Base-by-base conservation (phyloP, 2,113 vertebrate genomes). In the Protobothrops flavoviridis region DNA sequence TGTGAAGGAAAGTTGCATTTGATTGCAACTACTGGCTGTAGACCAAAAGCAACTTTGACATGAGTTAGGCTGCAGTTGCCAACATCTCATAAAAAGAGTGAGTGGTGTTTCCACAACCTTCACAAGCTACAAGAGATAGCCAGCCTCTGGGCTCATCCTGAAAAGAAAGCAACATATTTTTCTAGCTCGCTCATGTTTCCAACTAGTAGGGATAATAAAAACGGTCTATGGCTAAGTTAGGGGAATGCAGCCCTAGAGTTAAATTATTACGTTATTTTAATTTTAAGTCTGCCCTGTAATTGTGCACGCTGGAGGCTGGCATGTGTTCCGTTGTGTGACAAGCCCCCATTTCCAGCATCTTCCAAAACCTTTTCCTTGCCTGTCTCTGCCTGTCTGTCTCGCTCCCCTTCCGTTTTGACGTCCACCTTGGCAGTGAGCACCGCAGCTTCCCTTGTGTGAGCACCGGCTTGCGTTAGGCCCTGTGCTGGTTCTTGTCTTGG, bases 261-360 rank as follows among this genome's bases (percentile, higher is more conserved):
- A 11, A 39, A 50, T 87, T 85, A 0, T 94, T 93, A 88, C 1
- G 17, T 81, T 87, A 2, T 61, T 90, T 90, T 48, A 52, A 61
- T 94, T 95, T 95, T 21, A 56, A 24, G 95, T 96, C 96, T 87
- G 59, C 24, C 92, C 86, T 48, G 93, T 89, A 21, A 81, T 59
- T 26, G 2, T 97, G 97, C 97, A 97, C 96, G 97, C 95, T 15
- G 64, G 13, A 95, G 92, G 94, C 95, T 93, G 94, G 96, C 96
- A 97, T 96, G 96, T 94, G 93, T 0, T 0, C 85, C 0, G 93
- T 95, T 93, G n/a, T 89, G 69, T 52, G 57, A 74, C 91, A 55
- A 59, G 88, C 43, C 55, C 20, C 93, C 57, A 94, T 94, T 69
- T 95, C 92, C 91, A 39, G 56, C 81, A 89, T 93, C 89, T 91